Percentiles rank a stretch among this genome's conserved stretches.
Evolutionary conservation across 1,140 invertebrate species (phyloP).

Genomic region (Cotesia chilonis): DNA sequence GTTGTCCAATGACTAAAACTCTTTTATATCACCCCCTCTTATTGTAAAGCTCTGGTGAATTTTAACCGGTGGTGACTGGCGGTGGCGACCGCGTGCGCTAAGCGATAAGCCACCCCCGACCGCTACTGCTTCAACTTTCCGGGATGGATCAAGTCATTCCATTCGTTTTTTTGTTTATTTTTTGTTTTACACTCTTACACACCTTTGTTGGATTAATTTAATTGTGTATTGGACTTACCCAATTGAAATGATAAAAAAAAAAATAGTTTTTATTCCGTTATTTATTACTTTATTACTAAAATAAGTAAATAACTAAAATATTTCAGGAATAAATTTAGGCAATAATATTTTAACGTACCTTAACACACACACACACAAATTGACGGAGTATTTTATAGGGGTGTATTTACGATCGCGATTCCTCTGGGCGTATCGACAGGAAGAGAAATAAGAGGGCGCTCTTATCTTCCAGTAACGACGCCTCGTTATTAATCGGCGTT

Average conservation of each 20-base stretch:
- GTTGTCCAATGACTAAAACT: conserved; percentile 23
- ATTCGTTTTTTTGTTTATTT: conserved; percentile 13
- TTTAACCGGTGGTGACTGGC: conserved; percentile 50
- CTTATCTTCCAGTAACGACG: conserved; percentile 57
- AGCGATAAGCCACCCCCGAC: conserved; percentile 55
- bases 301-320: background rate
- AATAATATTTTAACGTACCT: conserved; percentile 3
- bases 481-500: conserved; percentile 60
- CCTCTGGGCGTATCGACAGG: conserved; percentile 34
- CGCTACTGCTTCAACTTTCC: conserved; percentile 24
- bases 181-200: background rate
- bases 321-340: no score
- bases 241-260: no score
- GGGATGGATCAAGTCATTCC: conserved; percentile 34
- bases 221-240: no score
- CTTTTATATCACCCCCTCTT: background rate
- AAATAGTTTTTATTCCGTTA: no score
- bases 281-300: background rate
- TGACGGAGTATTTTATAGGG: conserved; percentile 18
- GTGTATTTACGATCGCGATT: conserved; percentile 31
- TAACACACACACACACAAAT: background rate
- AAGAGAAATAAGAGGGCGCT: conserved; percentile 49
- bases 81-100: conserved; percentile 60
- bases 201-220: background rate
- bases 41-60: conserved; percentile 19